A percentile compares a stretch with the other conserved stretches of the same genome.
Conservation (phyloP, 35 echinoderm and acorn worm genomes). For the Ophiothrix spiculata region DNA sequence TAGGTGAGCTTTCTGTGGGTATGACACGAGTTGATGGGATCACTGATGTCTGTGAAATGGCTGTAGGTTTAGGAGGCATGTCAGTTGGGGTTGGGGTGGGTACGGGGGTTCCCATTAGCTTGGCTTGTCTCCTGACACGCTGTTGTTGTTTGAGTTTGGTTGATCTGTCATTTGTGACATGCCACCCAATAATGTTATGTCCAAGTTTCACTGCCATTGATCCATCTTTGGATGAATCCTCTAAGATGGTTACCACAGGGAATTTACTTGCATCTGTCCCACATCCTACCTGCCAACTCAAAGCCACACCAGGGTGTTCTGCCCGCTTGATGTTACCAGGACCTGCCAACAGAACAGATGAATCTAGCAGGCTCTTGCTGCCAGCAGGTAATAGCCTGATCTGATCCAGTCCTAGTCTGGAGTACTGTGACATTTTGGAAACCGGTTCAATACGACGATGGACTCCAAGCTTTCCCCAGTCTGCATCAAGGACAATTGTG, state of each 20-base stretch:
- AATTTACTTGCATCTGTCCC: slow-evolving; percentile 57
- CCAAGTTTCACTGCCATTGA: slow-evolving; percentile 83
- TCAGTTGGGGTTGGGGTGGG: slow-evolving; percentile 74
- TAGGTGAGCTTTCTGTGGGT: slow-evolving; percentile 36
- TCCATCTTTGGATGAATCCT: slow-evolving; percentile 78
- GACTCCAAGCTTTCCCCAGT: slow-evolving; percentile 66
- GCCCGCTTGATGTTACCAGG: slow-evolving; percentile 69
- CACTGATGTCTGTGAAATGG: slow-evolving; percentile 42
- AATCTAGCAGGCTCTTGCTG: slow-evolving; percentile 49
- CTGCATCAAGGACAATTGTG: slow-evolving; percentile 95
- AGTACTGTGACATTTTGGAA: slow-evolving; percentile 90
- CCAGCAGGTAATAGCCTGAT: slow-evolving; percentile 80
- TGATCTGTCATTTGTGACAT: slow-evolving; percentile 62
- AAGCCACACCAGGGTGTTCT: slow-evolving; percentile 55
- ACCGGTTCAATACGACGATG: slow-evolving; percentile 55
- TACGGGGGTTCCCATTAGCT: slow-evolving; percentile 65
- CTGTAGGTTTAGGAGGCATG: slow-evolving; percentile 43
- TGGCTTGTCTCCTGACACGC: slow-evolving; percentile 73
- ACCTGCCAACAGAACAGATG: slow-evolving; percentile 62
- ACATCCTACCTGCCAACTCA: slow-evolving; percentile 96
- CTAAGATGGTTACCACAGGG: slow-evolving; percentile 86
- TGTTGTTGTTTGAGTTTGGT: slow-evolving; percentile 10
- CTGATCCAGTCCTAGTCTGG: slow-evolving; percentile 64
- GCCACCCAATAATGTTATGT: slow-evolving; percentile 92
- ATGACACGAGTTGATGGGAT: slow-evolving; percentile 43